Conservation (phyloP, 2,113 vertebrate genomes). For the Euleptes europaea region DNA sequence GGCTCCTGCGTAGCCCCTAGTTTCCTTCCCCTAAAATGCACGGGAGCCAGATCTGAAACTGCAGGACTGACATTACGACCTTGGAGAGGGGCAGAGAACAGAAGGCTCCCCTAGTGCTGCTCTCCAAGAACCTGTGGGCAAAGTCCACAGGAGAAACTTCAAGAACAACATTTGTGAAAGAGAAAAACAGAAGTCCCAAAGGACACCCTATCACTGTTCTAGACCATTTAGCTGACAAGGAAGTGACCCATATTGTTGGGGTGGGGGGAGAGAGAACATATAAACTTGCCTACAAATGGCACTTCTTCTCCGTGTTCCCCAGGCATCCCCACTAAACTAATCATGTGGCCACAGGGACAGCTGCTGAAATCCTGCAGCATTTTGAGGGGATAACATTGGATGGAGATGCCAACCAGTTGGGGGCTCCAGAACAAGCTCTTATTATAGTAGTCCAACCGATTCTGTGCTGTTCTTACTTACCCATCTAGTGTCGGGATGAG, state of each 20-base stretch:
- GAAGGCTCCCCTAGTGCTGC: not conserved
- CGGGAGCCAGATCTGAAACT: too few relatives aligned
- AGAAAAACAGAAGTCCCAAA: not conserved
- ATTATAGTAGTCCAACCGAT: not conserved
- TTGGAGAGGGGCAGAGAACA: not conserved
- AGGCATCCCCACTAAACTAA: not conserved
- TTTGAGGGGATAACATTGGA: too few relatives aligned
- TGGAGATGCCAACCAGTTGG: not conserved
- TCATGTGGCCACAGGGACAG: not conserved
- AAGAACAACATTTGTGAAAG: not conserved
- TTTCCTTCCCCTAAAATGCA: too few relatives aligned
- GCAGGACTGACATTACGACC: not conserved
- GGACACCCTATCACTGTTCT: not conserved
- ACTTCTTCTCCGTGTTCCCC: not conserved
- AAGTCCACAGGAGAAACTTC: too few relatives aligned
- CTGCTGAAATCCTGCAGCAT: not conserved
- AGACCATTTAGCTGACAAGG: not conserved
- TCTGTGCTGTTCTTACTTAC: conserved; percentile 52
- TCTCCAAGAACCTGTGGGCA: not conserved
- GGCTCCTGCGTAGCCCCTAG: too few relatives aligned
- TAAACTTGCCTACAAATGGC: not conserved
- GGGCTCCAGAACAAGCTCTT: too few relatives aligned
- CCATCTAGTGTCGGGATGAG: conserved; percentile 73
- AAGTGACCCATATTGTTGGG: not conserved
- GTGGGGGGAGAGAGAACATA: not conserved